A percentile compares a stretch with the other conserved stretches of the same genome.
These are phyloP conservation scores for Phalacrocorax carbo DNA, from an alignment of 2,113 vertebrate genomes.

Conservation along the genomic window DNA sequence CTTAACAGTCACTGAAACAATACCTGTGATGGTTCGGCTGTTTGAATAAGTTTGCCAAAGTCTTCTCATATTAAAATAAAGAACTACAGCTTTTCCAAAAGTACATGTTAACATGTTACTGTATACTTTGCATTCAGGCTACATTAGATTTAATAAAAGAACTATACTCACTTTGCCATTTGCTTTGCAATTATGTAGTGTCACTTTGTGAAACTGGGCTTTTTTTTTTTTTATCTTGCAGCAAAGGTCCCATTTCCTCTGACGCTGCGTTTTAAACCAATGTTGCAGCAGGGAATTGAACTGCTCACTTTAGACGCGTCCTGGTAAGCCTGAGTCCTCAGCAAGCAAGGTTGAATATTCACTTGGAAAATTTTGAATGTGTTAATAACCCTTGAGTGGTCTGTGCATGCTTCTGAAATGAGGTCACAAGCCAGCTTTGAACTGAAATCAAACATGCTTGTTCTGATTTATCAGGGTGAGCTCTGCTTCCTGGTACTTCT, in stretches of 20 bases:
- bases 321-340: conserved; percentile 80
- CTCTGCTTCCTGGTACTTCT: conserved; percentile 98
- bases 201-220: neutral
- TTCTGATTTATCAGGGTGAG: conserved; percentile 86
- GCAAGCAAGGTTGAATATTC: neutral
- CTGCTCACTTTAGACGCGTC: conserved; percentile 96
- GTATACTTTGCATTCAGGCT: neutral
- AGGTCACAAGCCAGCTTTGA: neutral
- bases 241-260: conserved; percentile 97
- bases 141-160: neutral
- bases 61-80: neutral
- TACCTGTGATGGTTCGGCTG: neutral
- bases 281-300: conserved; percentile 98
- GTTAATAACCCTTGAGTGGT: neutral
- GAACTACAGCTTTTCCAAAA: neutral
- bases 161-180: neutral
- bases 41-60: neutral
- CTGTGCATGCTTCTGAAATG: neutral
- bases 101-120: neutral
- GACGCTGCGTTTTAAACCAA: conserved; percentile 95
- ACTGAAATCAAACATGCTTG: neutral
- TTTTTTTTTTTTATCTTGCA: conserved; percentile 39
- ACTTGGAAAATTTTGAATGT: neutral
- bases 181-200: neutral
- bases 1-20: neutral